Evolutionary conservation across 2,797 vertebrate genomes (phyloP), one percentile per base, ranked within the genome.

Genomic region (Gymnothorax reevesii): DNA sequence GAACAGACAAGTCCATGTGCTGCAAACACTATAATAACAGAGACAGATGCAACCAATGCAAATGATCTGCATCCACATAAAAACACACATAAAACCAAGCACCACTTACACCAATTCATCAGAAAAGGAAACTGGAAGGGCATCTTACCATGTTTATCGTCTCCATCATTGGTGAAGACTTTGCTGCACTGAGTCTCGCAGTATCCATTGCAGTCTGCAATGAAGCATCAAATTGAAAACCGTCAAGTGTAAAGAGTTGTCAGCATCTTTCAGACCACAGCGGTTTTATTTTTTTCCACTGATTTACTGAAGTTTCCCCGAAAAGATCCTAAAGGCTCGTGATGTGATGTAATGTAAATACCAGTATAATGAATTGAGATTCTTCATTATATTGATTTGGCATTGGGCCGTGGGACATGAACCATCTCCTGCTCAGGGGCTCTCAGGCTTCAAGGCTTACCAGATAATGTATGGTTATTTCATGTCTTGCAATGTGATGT

Each of bases 91-190:
- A 27, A 71, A 27, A 71, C 27, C 27, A 71, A 7, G 27, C 64
- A 69, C 7, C 7, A 9, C 59, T 60, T 12, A 60, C 2, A 4
- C 60, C 22, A 25, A 25, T 15, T 2, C 15, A 55, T 20, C 17
- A 4, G 20, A 75, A 13, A 20, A 59, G 77, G 9, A 60, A 75
- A 8, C 4, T 60, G 6, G 69, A 57, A 69, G 20, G 33, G 4
- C 12, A 13, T 90, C 92, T 92, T 93, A 99, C 99, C 98, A 98
- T 98, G 92, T 99, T 99, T 89, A 99, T 94, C 0, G 99, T 99
- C 94, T 99, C 99, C 99, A 99, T 99, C 98, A 99, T 99, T 60
- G 98, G 99, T 89, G 99, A 99, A 3, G 98, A 98, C 89, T 98
- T 99, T 84, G 98, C 98, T 92, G 98, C 98, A 92, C 96, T 99